These are phyloP conservation scores for Reticulitermes speratus DNA, from an alignment of 1,140 invertebrate genomes.

Conservation along the genomic window DNA sequence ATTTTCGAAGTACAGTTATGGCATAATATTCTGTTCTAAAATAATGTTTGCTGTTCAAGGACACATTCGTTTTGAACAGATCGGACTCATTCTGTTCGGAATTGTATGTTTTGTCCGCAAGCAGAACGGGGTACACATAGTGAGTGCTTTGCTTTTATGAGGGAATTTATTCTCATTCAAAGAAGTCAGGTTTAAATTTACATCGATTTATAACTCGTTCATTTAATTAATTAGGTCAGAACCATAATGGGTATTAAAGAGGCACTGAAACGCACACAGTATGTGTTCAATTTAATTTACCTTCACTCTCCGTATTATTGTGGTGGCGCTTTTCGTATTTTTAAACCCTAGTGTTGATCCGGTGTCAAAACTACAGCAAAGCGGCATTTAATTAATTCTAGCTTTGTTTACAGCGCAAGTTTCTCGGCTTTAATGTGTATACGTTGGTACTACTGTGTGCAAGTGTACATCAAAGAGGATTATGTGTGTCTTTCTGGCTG, in stretches of 20 bases:
- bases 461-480: conserved; percentile 9
- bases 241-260: background rate
- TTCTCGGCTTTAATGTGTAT: conserved; percentile 1
- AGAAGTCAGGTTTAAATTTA: no score
- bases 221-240: conserved; percentile 1
- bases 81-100: no score
- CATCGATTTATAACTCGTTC: background rate
- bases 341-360: background rate
- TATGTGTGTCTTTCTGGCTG: background rate
- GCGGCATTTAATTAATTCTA: background rate
- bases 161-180: no score
- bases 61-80: no score
- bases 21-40: no score
- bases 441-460: background rate
- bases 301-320: background rate
- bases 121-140: no score
- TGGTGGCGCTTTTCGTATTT: background rate
- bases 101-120: no score
- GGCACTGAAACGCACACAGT: background rate
- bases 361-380: background rate
- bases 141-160: no score
- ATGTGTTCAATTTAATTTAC: background rate
- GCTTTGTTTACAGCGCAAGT: background rate
- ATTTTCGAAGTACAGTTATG: no score
- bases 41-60: no score